Conservation (phyloP, 1,140 invertebrate species). For the Lordiphosa clarofinis region DNA sequence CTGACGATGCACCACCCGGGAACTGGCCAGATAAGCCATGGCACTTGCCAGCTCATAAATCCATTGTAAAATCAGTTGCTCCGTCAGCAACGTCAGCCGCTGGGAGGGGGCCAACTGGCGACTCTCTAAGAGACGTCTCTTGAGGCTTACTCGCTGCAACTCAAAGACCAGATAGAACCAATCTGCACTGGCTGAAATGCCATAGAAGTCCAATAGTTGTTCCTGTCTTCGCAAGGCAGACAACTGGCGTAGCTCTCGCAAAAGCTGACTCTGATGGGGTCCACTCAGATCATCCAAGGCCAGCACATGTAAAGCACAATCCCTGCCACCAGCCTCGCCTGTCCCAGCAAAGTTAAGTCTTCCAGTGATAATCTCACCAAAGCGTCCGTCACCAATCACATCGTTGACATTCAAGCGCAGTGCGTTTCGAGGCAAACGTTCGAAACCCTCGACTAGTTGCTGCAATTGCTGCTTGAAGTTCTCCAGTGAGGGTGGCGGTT, state of each 20-base stretch:
- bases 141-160: slow-evolving; percentile 84
- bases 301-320: slow-evolving; percentile 71
- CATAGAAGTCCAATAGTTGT: slow-evolving; percentile 87
- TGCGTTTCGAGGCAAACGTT: slow-evolving; percentile 85
- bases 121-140: slow-evolving; percentile 81
- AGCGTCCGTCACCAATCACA: slow-evolving; percentile 86
- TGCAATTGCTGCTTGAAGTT: slow-evolving; percentile 85
- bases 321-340: slow-evolving; percentile 20
- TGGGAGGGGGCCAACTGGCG: slow-evolving; percentile 62
- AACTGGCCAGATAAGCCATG: slow-evolving; percentile 84
- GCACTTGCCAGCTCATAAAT: slow-evolving; percentile 83
- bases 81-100: slow-evolving; percentile 82
- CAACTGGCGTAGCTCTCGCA: slow-evolving; percentile 87
- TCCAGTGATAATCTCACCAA: slow-evolving; percentile 87
- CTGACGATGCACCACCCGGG: slow-evolving; percentile 86
- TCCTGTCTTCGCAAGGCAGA: slow-evolving; percentile 85
- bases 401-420: slow-evolving; percentile 85
- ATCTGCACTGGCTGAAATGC: slow-evolving; percentile 88
- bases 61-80: slow-evolving; percentile 70
- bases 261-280: slow-evolving; percentile 84
- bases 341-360: slow-evolving; percentile 78
- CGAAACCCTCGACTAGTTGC: slow-evolving; percentile 51
- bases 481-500: slow-evolving; percentile 80
- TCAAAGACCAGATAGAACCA: slow-evolving; percentile 87
- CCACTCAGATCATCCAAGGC: slow-evolving; percentile 82